phyloP scores from a whole-genome alignment of 2,888 invertebrate species.

The Machimus atricapillus region DNA sequence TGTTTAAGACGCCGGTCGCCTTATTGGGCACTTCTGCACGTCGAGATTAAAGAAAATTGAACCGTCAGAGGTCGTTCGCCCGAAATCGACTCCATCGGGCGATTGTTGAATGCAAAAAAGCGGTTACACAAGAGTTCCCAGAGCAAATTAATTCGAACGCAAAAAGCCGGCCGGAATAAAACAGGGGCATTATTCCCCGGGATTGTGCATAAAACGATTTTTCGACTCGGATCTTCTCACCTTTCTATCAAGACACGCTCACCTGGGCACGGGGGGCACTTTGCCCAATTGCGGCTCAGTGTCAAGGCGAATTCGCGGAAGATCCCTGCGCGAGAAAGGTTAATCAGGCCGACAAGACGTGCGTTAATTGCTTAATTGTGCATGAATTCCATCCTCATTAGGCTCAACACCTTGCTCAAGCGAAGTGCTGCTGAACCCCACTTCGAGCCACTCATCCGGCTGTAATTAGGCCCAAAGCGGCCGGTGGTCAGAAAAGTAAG shows the following conservation, averaged over 20 bases:
- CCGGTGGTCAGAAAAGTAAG: neutral
- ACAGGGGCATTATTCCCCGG: neutral
- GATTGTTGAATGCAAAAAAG: slow-evolving; percentile 9
- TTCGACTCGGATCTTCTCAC: neutral
- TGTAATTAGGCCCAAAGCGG: neutral
- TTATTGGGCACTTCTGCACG: neutral
- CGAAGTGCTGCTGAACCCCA: neutral
- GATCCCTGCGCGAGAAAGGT: neutral
- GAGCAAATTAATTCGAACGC: neutral
- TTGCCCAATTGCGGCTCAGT: neutral
- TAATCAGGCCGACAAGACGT: neutral
- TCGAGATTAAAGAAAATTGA: neutral
- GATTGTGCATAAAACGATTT: neutral
- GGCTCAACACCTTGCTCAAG: neutral
- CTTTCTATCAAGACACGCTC: neutral
- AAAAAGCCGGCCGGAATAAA: neutral
- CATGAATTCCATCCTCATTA: slow-evolving; percentile 1
- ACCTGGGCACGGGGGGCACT: neutral
- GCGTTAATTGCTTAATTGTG: slow-evolving; percentile 26
- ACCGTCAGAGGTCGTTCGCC: neutral
- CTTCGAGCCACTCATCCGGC: neutral
- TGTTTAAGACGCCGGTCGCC: neutral
- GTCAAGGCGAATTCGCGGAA: neutral
- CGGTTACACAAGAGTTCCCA: neutral
- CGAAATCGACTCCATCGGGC: neutral